Evolutionary conservation across 1,140 invertebrate genomes (phyloP), one percentile per base, ranked within the genome.

Genomic region (Drosophila prosaltans): DNA sequence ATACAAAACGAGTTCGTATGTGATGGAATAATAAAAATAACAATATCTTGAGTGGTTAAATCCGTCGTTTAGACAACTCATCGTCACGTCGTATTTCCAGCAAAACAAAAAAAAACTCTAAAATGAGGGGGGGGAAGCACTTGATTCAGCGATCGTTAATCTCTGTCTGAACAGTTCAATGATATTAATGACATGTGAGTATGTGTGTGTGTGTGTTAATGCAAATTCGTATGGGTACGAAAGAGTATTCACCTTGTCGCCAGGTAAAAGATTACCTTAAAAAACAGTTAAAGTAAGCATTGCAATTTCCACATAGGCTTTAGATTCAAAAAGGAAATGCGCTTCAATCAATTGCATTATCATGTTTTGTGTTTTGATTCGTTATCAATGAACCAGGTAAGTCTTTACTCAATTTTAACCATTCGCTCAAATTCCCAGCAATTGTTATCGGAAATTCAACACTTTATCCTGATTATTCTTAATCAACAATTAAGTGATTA

Each of bases 131-230:
- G 55, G 57, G 57, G 57, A 59, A 59, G 16, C 32, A 59, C 57
- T 59, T 39, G 32, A 59, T 59, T n/a, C 45, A 26, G 10, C 28
- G 57, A 59, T 59, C 11, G 36, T 32, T 39, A 39, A 58, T 58
- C 57, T 16, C 21, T 58, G 57, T 24, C 32, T 36, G 30, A 51
- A 10, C 21, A 16, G 57, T 39, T 59, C 57, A 59, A 59, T 40
- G 32, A 39, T 21, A 58, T 58, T 58, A 8, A 51, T 26, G 7
- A 24, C 2, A 8, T 21, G 16, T 21, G 16, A 8, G 16, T 24
- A 9, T 7, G 45, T 26, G 21, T 26, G 26, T 51, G 26, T 51
- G 26, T 51, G 6, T 7, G 6, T 6, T 4, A 1, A 36, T 36
- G 16, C 45, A 51, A 21, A 36, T 36, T 6, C 16, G 16, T 24